Percentiles rank a stretch among this genome's conserved stretches.
These are phyloP conservation scores for Crocallis elinguaria DNA, from an alignment of 2,888 invertebrate genomes.

Conservation along the genomic window DNA sequence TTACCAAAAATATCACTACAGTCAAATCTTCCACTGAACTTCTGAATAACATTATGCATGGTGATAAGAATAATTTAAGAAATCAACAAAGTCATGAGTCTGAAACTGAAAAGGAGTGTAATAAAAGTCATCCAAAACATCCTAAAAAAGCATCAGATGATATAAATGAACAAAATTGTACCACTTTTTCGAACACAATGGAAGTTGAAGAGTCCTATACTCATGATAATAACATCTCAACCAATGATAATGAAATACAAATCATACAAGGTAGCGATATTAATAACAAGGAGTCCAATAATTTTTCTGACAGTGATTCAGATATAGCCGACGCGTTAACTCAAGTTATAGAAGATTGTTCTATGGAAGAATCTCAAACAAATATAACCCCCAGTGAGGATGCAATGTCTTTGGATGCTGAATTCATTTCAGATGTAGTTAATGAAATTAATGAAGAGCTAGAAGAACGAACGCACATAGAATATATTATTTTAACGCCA, in stretches of 20 bases:
- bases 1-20: constrained; percentile 32
- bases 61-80: background rate
- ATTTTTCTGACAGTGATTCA: constrained; percentile 38
- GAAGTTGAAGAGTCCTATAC: background rate
- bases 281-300: background rate
- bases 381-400: constrained; percentile 39
- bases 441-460: constrained; percentile 65
- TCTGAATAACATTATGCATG: constrained; percentile 51
- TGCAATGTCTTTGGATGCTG: constrained; percentile 58
- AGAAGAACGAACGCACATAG: constrained; percentile 28
- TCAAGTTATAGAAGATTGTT: constrained; percentile 64
- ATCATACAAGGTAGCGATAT: background rate
- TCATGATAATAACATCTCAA: background rate
- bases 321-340: constrained; percentile 69
- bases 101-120: background rate
- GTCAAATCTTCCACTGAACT: constrained; percentile 56
- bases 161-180: constrained; percentile 15
- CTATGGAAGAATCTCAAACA: constrained; percentile 26
- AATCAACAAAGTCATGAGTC: background rate
- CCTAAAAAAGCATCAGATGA: constrained; percentile 10
- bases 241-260: background rate
- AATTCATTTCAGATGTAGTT: constrained; percentile 61
- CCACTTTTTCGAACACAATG: background rate
- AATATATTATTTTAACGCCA: constrained; percentile 63
- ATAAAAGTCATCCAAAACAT: constrained; percentile 7